These are phyloP conservation scores for Achroia grisella DNA, from an alignment of 1,140 invertebrate species.

Conservation along the genomic window DNA sequence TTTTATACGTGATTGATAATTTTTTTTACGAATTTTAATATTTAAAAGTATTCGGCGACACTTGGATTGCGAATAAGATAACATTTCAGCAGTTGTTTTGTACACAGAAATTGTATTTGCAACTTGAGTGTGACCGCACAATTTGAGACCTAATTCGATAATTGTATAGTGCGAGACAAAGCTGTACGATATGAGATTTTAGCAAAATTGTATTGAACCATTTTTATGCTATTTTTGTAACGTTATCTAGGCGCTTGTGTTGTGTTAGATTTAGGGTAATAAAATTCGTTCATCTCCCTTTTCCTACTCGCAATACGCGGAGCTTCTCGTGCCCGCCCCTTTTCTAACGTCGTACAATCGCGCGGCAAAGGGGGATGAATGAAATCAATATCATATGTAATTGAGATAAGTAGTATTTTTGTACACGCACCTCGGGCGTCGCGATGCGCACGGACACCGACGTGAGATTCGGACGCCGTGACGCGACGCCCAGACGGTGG, in stretches of 20 bases:
- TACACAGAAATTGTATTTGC: background rate
- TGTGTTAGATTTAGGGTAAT: slow-evolving; percentile 62
- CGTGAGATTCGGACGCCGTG: slow-evolving; percentile 3
- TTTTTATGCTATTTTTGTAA: slow-evolving; percentile 67
- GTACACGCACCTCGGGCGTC: slow-evolving; percentile 23
- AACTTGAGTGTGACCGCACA: slow-evolving; percentile 46
- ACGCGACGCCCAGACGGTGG: slow-evolving; percentile 12
- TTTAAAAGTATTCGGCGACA: slow-evolving; percentile 17
- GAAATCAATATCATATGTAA: slow-evolving; percentile 34
- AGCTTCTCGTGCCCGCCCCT: background rate
- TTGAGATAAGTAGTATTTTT: slow-evolving; percentile 48
- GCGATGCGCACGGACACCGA: slow-evolving; percentile 5
- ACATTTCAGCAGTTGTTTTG: slow-evolving; percentile 12
- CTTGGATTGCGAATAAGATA: slow-evolving; percentile 12
- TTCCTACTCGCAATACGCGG: slow-evolving; percentile 9
- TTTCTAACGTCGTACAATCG: slow-evolving; percentile 3
- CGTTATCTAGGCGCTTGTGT: slow-evolving; percentile 62
- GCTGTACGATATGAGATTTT: slow-evolving; percentile 46
- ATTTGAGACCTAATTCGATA: slow-evolving; percentile 15
- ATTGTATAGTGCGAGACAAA: too few relatives aligned
- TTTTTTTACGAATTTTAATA: slow-evolving; percentile 59
- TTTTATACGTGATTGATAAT: slow-evolving; percentile 41
- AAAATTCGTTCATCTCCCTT: slow-evolving; percentile 33
- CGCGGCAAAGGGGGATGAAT: slow-evolving; percentile 26
- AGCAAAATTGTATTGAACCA: slow-evolving; percentile 53